phyloP scores from a whole-genome alignment of 35 echinoderm and acorn worm genomes.

The Ptychodera flava region DNA sequence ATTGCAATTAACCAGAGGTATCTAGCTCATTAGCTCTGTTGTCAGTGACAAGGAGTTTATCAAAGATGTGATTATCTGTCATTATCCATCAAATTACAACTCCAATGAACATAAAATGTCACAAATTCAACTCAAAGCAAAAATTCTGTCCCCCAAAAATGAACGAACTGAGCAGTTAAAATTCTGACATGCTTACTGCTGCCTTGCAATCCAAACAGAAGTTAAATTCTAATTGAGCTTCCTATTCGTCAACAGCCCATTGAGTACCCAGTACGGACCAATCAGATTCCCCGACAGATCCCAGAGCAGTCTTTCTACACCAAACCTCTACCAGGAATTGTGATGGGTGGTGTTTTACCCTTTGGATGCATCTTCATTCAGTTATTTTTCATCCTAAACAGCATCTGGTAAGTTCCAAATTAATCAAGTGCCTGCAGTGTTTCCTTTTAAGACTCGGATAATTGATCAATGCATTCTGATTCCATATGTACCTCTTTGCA shows the following conservation, averaged over 20 bases:
- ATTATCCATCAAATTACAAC: not conserved
- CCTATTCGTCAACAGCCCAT: slow-evolving; percentile 55
- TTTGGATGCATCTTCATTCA: slow-evolving; percentile 99
- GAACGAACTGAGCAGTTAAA: not conserved
- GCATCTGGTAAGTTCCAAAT: slow-evolving; percentile 98
- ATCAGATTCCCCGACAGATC: slow-evolving; percentile 97
- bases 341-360: slow-evolving; percentile 95
- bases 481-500: too few species aligned
- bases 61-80: not conserved
- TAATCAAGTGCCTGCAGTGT: too few species aligned
- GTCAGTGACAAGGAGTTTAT: not conserved
- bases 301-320: slow-evolving; percentile 99
- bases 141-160: too few species aligned
- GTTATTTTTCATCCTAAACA: slow-evolving; percentile 97
- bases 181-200: not conserved
- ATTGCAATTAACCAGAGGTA: too few species aligned
- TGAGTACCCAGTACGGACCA: slow-evolving; percentile 96
- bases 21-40: too few species aligned
- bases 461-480: too few species aligned
- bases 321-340: slow-evolving; percentile 76
- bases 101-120: too few species aligned
- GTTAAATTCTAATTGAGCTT: not conserved
- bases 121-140: too few species aligned
- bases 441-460: too few species aligned
- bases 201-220: not conserved